Base-by-base conservation (phyloP, 1,140 invertebrate species). In the Diorhabda elongata region DNA sequence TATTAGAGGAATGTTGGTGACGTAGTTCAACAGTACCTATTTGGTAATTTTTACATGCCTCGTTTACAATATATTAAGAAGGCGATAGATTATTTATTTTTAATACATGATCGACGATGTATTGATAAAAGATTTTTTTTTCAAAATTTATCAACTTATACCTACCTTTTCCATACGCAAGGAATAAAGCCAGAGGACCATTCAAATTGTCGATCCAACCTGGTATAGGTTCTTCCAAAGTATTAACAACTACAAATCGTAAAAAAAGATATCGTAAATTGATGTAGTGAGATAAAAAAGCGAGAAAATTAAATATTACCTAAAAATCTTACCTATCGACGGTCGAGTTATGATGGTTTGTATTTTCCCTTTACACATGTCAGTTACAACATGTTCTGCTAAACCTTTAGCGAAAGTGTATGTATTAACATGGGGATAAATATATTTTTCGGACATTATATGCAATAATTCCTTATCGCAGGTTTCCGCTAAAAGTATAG, bases 191-290 rank as follows among this genome's bases (percentile, higher is more conserved):
- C 42, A 91, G 89, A 0, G 95, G 94, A 5, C 95, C 95, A 81
- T 97, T 98, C 71, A 94, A 93, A 81, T 98, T 98, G 75, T 98
- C 96, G 5, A 96, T 86, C 95, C 96, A 98, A 1, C 95, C 94
- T 0, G 81, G 75, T 0, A 90, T 57, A 0, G 91, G 91, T 26
- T 93, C 91, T 1, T 77, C 63, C 7, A 86, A 52, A 8, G 88
- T 84, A 0, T 87, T 87, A 67, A 91, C 83, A 2, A 92, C 90
- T 89, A 4, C 6, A 52, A 52, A 3, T 3, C 26, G 26, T 26
- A 26, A 26, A 26, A 26, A 26, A 26, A 26, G 26, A 26, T 26
- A 1, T 26, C 26, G 26, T 26, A 26, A 26, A 26, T 26, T 26
- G 26, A 26, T 26, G 26, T 26, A 26, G 26, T 26, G 26, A 26